These are phyloP conservation scores for Oryzias woworae DNA, from an alignment of 2,113 vertebrate genomes.

Conservation along the genomic window DNA sequence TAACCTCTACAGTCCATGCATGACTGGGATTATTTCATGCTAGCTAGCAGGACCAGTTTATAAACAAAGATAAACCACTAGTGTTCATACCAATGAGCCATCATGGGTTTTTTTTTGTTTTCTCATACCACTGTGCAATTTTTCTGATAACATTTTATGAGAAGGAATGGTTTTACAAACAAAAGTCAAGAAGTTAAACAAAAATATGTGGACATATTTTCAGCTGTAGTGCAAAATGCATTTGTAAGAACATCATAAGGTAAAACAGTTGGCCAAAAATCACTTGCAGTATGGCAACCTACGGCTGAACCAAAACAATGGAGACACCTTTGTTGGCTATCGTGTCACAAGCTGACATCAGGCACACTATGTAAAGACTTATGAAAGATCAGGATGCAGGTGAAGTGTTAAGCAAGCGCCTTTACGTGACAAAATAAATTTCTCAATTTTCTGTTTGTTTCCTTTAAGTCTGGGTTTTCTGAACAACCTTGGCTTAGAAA, in stretches of 20 bases:
- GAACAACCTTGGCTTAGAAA: conserved; percentile 7
- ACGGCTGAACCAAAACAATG: conserved; percentile 12
- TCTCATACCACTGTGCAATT: conserved; percentile 32
- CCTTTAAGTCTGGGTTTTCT: conserved; percentile 1
- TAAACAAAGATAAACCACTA: conserved; percentile 24
- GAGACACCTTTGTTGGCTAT: conserved; percentile 30
- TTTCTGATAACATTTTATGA: conserved; percentile 22
- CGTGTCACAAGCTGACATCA: conserved; percentile 42
- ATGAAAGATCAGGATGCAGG: conserved; percentile 42
- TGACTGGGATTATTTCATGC: conserved; percentile 10
- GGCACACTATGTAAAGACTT: conserved; percentile 49
- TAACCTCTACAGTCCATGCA: conserved; percentile 21
- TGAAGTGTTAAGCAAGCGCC: conserved; percentile 13
- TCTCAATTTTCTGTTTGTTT: conserved; percentile 6
- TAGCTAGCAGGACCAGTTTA: conserved; percentile 8
- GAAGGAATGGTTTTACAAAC: background rate
- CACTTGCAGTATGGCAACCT: background rate
- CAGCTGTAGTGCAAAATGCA: background rate
- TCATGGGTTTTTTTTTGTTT: conserved; percentile 7
- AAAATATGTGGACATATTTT: background rate
- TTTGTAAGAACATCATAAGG: conserved; percentile 14
- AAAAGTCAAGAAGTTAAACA: conserved; percentile 3
- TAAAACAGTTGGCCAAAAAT: background rate
- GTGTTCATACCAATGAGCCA: background rate
- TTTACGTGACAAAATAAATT: conserved; percentile 10